These are phyloP conservation scores for Corythaeola cristata DNA, from an alignment of 2,113 vertebrate species.

Conservation along the genomic window DNA sequence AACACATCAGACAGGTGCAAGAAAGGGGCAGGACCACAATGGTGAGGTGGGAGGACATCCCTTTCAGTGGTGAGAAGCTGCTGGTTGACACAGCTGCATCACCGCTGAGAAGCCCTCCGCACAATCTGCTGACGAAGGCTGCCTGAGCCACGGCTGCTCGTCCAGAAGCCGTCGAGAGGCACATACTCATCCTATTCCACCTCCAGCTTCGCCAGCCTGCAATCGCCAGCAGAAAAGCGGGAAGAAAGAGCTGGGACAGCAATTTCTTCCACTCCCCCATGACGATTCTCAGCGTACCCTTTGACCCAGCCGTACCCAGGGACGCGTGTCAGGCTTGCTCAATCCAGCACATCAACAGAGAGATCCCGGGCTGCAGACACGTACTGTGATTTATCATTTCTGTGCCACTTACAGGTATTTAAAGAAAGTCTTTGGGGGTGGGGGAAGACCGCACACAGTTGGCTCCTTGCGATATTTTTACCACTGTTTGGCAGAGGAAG, in stretches of 20 bases:
- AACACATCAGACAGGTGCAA: not conserved
- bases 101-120: not conserved
- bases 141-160: not conserved
- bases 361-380: not conserved
- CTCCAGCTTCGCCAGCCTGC: not conserved
- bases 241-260: not conserved
- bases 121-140: not conserved
- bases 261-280: not conserved
- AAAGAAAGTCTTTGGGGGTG: not conserved
- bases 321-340: not conserved
- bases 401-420: not conserved
- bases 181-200: not conserved
- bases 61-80: not conserved
- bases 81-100: not conserved
- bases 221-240: not conserved
- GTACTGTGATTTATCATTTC: not conserved
- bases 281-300: accelerated
- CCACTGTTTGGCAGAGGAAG: conserved; percentile 2
- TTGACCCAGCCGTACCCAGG: not conserved
- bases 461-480: not conserved
- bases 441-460: not conserved
- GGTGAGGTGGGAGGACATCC: not conserved
- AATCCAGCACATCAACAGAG: not conserved
- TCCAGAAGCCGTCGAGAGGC: not conserved
- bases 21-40: not conserved